Evolutionary conservation across 2,113 vertebrate species (phyloP), one percentile per base, ranked within the genome.

Genomic region (Tautogolabrus adspersus): DNA sequence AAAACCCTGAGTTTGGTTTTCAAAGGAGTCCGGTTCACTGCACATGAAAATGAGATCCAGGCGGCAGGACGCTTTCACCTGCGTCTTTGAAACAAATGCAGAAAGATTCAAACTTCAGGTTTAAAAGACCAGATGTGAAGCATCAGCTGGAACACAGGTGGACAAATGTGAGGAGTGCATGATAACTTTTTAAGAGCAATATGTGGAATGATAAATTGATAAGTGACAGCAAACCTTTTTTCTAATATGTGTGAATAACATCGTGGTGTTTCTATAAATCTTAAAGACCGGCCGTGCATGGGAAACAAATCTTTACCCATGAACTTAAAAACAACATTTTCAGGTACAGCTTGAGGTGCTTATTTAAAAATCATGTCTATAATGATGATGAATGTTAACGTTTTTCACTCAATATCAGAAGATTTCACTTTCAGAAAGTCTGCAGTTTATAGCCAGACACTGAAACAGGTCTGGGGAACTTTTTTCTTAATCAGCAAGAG

Each of bases 41-140:
- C 6, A 22, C 77, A 75, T 77, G 69, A 72, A 82, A 77, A 91
- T 81, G 70, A 69, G 76, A 64, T 81, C 75, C 71, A 81, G 84
- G 71, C 79, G 55, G 76, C 71, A 42, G 68, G 72, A 47, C 30
- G 23, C 82, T 83, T 66, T 70, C 83, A 68, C 72, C 79, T 61
- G 44, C 37, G 66, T 81, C 70, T n/a, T 26, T 77, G 66, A 79
- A 82, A 80, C 65, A 42, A 10, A 2, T 44, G 51, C 61, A 66
- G 55, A 75, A 60, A 65, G 75, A 79, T 83, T 83, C 16, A 72
- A 42, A 80, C 34, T 40, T 23, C 13, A 46, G 55, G 30, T 63
- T 84, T 46, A 0, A 37, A 64, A 64, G 75, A 49, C 22, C 85
- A 90, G 71, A 66, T 87, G 81, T 75, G 8, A 65, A 62, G 10